Evolutionary conservation across 2,888 invertebrate genomes (phyloP).

Genomic region (Panopea generosa): DNA sequence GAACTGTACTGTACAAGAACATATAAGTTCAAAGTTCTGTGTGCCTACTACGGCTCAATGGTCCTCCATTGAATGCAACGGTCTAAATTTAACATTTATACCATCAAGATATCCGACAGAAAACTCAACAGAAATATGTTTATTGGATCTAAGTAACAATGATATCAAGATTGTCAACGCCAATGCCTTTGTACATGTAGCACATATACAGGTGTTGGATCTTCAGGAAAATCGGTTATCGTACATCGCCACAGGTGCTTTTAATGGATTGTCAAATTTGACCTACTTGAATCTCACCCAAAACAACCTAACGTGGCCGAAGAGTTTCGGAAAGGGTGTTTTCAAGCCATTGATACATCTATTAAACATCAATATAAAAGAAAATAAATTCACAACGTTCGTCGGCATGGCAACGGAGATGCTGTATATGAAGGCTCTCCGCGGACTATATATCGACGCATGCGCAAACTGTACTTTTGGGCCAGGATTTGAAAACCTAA

Average conservation of each 20-base stretch:
- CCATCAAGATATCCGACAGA: constrained; percentile 1
- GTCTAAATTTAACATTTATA: not conserved
- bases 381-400: constrained; percentile 9
- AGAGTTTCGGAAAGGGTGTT: not conserved
- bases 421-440: not conserved
- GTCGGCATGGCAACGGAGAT: constrained; percentile 9
- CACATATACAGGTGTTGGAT: constrained; percentile 9
- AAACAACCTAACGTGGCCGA: constrained; percentile 2
- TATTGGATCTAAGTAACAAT: constrained; percentile 18
- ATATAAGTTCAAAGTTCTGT: no score
- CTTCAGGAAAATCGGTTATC: not conserved
- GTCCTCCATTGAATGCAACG: constrained; percentile 13
- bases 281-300: constrained; percentile 7
- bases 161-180: not conserved
- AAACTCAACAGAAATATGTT: not conserved
- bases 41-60: not conserved
- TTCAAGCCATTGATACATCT: constrained; percentile 19
- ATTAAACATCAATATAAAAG: constrained; percentile 6
- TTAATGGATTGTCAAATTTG: not conserved
- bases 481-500: constrained; percentile 17
- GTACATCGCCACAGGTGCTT: not conserved
- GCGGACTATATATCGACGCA: constrained; percentile 4
- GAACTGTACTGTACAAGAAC: no score
- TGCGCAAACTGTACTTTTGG: constrained; percentile 24
- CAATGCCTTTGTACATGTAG: not conserved